Evolutionary conservation across 2,113 vertebrate species (phyloP), one percentile per base, ranked within the genome.

Genomic region (Prochilodus magdalenae): DNA sequence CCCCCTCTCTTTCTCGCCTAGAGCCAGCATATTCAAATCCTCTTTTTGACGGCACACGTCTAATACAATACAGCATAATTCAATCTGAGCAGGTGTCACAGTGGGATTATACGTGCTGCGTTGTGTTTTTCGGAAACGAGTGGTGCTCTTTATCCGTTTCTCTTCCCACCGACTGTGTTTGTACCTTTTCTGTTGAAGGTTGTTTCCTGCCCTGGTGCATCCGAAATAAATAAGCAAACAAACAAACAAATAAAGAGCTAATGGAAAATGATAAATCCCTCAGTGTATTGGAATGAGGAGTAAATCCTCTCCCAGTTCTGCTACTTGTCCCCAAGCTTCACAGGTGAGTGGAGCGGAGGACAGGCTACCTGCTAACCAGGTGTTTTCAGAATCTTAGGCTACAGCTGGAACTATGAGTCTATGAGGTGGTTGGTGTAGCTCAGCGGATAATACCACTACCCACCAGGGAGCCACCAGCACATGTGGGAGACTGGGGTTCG

Each of bases 11-110:
- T 18, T 36, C 44, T n/a, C 73, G 13, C 13, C 49, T 51, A 2
- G 85, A 87, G 85, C 89, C 89, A 89, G 89, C 89, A 87, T 89
- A 89, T 89, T 89, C 88, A 87, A 90, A 87, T 87, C 86, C 71
- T 62, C 82, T 29, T 90, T 88, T 80, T 79, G 87, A 91, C 88
- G 87, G 82, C 88, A 86, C 86, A 89, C 85, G 87, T 75, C 55
- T 86, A 90, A 90, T 49, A 87, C 87, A 87, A 82, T 80, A 87
- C 89, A 89, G 89, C 89, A 89, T 90, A 86, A 93, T 88, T 85
- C 87, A 89, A 88, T 90, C 84, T 89, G 86, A 92, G 88, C 90
- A 91, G 49, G 49, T 51, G 49, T 51, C 49, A 18, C 49, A 16
- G 49, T 79, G 84, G 89, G 88, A 92, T 91, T 90, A 89, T 90